Conservation (phyloP, 2,113 vertebrate genomes). For the Archocentrus centrarchus region DNA sequence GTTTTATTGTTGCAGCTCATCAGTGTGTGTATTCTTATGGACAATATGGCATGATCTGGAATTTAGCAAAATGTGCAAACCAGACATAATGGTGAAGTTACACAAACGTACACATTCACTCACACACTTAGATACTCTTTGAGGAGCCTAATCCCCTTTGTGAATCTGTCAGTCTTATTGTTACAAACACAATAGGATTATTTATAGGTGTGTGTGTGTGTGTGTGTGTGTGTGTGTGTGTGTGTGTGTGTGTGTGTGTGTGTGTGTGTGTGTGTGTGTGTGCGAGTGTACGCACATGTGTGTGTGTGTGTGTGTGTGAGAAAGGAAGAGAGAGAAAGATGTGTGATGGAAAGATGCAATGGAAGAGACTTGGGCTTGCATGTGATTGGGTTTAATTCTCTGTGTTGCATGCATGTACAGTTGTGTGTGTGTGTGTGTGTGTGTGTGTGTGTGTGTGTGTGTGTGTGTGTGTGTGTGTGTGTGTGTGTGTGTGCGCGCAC, state of each 20-base stretch:
- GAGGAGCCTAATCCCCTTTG: conserved; percentile 58
- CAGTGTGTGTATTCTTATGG: conserved; percentile 28
- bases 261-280: neutral
- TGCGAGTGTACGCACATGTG: neutral
- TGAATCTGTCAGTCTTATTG: conserved; percentile 62
- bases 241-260: conserved; percentile 1
- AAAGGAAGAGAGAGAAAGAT: neutral
- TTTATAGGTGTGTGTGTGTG: conserved; percentile 4
- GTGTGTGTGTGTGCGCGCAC: neutral
- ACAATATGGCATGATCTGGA: conserved; percentile 23
- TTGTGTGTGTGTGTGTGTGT: neutral
- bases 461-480: neutral
- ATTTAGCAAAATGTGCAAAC: conserved; percentile 33
- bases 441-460: neutral
- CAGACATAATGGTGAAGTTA: conserved; percentile 39
- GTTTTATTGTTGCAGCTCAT: neutral
- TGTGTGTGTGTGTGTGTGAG: conserved; percentile 1
- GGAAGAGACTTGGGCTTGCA: neutral
- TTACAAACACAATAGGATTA: conserved; percentile 66
- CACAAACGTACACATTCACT: conserved; percentile 8
- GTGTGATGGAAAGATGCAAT: neutral
- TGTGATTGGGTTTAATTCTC: neutral
- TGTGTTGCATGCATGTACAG: conserved; percentile 5
- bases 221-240: neutral
- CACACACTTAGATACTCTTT: conserved; percentile 26